Base-by-base conservation (phyloP, 1,140 invertebrate species). In the Sitobion miscanthi region DNA sequence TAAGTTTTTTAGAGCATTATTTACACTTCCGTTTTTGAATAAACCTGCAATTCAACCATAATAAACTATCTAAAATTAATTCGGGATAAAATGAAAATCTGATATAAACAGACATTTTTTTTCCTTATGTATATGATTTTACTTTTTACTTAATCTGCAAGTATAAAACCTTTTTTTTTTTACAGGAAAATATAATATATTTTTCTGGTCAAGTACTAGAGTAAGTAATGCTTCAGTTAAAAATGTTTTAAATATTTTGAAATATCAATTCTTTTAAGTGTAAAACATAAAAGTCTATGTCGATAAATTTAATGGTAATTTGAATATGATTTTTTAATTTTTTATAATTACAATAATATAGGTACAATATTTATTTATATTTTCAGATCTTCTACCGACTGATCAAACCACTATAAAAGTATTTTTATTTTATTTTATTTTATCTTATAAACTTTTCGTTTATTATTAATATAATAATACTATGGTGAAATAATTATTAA, bases 11-110 rank as follows among this genome's bases (percentile, higher is more conserved):
- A 95, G 82, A 21, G 93, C n/a, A 77, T 93, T 94, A 90, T 94
- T 94, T 21, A 94, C 89, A 35, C 77, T 94, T 47, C 93, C 94
- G 45, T 94, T 94, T 52, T 89, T 94, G 83, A 94, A 94, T 69
- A 95, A 94, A 93, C 94, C 94, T 95, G 90, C 38, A 94, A 93
- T 45, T 30, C 2, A 42, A 47, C 11, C 11, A 21, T 35, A 45
- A 14, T 52, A 35, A 52, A 88, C 0, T 54, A 7, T 88, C 23
- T 8, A 35, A 54, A 35, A 88, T 52, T 11, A 52, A 89, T 89
- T 20, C 23, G 42, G 1, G 0, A 8, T 88, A 38, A 89, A 38
- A 87, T 49, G 25, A 87, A 87, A 87, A 87, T 47, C 3, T 87
- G 11, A 21, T 1, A 45, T 49, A 87, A 49, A 21, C 17, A 35